A percentile compares a stretch with the other conserved stretches of the same genome.
These are phyloP conservation scores for Yponomeuta plumbellus DNA, from an alignment of 2,888 invertebrate species.

Conservation along the genomic window DNA sequence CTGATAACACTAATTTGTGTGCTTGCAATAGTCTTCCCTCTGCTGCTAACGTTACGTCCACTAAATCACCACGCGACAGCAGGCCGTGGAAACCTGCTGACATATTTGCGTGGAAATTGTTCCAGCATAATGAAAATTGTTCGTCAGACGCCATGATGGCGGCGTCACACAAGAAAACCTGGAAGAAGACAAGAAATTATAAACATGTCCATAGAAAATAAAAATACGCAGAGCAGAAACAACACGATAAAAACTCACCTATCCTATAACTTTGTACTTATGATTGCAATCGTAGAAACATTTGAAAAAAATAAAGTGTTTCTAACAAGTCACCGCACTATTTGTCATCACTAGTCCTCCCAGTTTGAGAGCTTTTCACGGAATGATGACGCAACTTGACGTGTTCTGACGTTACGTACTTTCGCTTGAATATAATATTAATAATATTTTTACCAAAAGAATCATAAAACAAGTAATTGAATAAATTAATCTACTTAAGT, in stretches of 20 bases:
- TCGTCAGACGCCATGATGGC: conserved; percentile 84
- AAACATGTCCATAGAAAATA: background rate
- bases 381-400: conserved; percentile 70
- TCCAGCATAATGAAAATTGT: conserved; percentile 85
- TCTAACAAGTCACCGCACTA: conserved; percentile 47
- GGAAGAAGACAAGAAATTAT: conserved; percentile 28
- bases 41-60: conserved; percentile 83
- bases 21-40: conserved; percentile 83
- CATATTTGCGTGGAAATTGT: conserved; percentile 84
- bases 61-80: conserved; percentile 81
- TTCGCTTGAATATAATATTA: too few species aligned
- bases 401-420: background rate
- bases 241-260: conserved; percentile 39
- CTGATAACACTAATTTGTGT: conserved; percentile 83
- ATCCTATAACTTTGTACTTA: conserved; percentile 70
- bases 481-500: too few species aligned
- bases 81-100: conserved; percentile 83
- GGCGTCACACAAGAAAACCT: conserved; percentile 58
- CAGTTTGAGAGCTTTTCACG: conserved; percentile 60
- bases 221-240: background rate
- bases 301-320: conserved; percentile 55
- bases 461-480: too few species aligned
- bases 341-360: conserved; percentile 60
- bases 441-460: too few species aligned
- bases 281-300: conserved; percentile 66